Conservation (phyloP, 2,888 invertebrate species). For the Epistrophe eligans region DNA sequence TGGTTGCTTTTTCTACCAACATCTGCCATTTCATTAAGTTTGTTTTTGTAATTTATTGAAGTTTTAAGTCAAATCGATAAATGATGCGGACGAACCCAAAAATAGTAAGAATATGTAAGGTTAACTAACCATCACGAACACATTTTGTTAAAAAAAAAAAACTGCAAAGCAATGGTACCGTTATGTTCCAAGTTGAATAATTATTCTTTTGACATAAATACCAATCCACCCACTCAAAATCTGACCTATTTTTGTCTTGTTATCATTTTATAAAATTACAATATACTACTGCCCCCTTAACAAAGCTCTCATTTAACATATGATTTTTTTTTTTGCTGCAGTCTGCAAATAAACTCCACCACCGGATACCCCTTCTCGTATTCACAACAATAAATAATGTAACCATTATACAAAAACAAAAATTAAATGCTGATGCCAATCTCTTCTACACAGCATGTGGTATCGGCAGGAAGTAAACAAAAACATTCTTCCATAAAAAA, state of each 20-base stretch:
- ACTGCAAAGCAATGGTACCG: not conserved
- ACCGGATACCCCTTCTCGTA: not conserved
- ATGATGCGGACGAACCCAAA: too few species aligned
- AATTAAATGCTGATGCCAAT: conserved; percentile 53
- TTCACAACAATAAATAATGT: conserved; percentile 37
- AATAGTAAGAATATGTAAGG: too few species aligned
- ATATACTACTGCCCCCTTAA: conserved; percentile 3
- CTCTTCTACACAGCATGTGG: conserved; percentile 48
- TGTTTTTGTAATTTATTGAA: too few species aligned
- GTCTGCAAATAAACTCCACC: conserved; percentile 43
- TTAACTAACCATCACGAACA: too few species aligned
- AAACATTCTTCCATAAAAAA: conserved; percentile 44
- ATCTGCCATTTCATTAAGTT: too few species aligned
- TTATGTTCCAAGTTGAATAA: not conserved
- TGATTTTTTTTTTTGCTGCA: conserved; percentile 18
- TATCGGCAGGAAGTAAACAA: conserved; percentile 67
- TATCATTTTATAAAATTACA: not conserved
- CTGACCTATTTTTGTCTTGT: conserved; percentile 42
- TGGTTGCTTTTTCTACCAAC: too few species aligned
- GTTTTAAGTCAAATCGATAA: too few species aligned
- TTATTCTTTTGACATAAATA: conserved; percentile 9
- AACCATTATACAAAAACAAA: conserved; percentile 2
- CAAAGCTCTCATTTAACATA: conserved; percentile 35
- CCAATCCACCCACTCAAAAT: conserved; percentile 45
- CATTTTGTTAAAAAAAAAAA: not conserved